These are phyloP conservation scores for Norana najaformis DNA, from an alignment of 2,888 invertebrate genomes.

Conservation along the genomic window DNA sequence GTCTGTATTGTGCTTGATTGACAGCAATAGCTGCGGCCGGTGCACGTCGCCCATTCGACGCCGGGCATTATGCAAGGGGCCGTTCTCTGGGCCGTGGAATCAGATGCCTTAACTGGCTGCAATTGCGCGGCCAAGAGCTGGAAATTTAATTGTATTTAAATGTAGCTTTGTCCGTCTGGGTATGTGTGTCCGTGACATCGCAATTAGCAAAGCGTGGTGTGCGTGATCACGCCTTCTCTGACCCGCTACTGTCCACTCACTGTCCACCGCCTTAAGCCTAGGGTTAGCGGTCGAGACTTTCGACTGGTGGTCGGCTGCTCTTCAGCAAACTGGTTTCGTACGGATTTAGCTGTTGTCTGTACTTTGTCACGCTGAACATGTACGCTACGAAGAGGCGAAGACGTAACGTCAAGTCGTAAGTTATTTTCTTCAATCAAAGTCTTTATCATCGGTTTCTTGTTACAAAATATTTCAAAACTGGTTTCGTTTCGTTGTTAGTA, in stretches of 20 bases:
- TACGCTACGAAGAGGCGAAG: conserved; percentile 36
- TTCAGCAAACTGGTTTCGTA: background rate
- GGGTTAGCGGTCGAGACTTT: background rate
- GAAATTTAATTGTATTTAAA: conserved; percentile 13
- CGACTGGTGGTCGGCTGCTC: background rate
- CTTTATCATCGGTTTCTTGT: no score
- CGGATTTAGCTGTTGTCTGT: background rate
- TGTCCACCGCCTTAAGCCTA: background rate
- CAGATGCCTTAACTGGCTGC: conserved; percentile 13
- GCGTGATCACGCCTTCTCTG: background rate
- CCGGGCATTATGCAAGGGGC: background rate
- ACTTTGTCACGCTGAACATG: conserved; percentile 26
- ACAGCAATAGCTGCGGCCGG: background rate
- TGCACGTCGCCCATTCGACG: background rate
- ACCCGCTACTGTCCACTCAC: conserved; percentile 13
- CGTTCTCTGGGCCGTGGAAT: background rate
- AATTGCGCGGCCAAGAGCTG: background rate
- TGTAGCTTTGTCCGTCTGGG: background rate
- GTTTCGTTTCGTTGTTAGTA: background rate
- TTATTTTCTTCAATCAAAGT: background rate
- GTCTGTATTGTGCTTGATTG: background rate
- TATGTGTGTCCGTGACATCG: background rate
- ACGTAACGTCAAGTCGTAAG: conserved; percentile 35
- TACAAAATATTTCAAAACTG: no score
- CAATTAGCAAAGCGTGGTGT: conserved; percentile 6